Conservation (phyloP, 1,140 invertebrate genomes). For the Caenorhabditis inopinata region DNA sequence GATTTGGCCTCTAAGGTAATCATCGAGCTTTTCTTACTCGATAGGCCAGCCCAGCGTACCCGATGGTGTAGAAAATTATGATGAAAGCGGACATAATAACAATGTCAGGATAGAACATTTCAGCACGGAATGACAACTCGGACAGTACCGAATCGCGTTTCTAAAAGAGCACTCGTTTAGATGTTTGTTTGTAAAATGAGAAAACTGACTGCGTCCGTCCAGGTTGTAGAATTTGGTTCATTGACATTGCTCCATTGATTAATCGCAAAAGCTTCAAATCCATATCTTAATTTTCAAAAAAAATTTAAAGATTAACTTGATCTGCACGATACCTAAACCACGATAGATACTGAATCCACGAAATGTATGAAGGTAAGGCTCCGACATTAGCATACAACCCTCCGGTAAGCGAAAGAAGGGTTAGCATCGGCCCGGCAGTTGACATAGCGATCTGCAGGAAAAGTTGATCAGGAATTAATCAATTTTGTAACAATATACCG, state of each 20-base stretch:
- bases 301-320: not conserved
- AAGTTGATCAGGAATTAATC: not conserved
- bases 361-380: slow-evolving; percentile 55
- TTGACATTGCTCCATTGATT: slow-evolving; percentile 60
- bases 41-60: slow-evolving; percentile 54
- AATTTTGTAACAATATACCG: slow-evolving; percentile 39
- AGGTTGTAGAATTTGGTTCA: slow-evolving; percentile 14
- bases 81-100: slow-evolving; percentile 51
- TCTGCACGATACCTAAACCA: slow-evolving; percentile 56
- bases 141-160: slow-evolving; percentile 47
- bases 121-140: slow-evolving; percentile 50
- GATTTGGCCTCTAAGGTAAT: too few species aligned
- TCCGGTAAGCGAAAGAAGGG: slow-evolving; percentile 62
- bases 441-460: slow-evolving; percentile 24
- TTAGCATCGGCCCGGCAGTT: slow-evolving; percentile 57
- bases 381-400: slow-evolving; percentile 64
- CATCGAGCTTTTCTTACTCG: slow-evolving; percentile 58
- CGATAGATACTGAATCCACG: slow-evolving; percentile 62
- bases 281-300: slow-evolving; percentile 52
- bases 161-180: not conserved
- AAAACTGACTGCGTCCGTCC: not conserved
- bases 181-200: not conserved
- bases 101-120: slow-evolving; percentile 55
- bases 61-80: slow-evolving; percentile 58
- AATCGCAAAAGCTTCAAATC: slow-evolving; percentile 63